A percentile compares a stretch with the other conserved stretches of the same genome.
These are phyloP conservation scores for Drosophila repletoides DNA, from an alignment of 1,140 invertebrate genomes.

Conservation along the genomic window DNA sequence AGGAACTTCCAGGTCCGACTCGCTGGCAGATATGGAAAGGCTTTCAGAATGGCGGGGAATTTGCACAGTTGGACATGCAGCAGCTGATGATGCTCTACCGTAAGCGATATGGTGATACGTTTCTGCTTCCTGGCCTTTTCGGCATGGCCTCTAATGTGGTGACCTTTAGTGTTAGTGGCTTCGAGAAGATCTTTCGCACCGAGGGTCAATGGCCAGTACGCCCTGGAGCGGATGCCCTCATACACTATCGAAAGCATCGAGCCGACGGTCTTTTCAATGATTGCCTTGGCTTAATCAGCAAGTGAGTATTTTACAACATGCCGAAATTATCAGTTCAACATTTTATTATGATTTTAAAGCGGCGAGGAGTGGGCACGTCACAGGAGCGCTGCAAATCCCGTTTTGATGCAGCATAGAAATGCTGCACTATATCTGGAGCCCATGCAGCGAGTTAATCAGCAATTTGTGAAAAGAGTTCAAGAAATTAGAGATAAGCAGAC, in stretches of 20 bases:
- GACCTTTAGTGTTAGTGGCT: slow-evolving; percentile 39
- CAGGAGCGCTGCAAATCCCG: slow-evolving; percentile 38
- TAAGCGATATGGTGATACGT: slow-evolving; percentile 45
- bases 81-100: slow-evolving; percentile 29
- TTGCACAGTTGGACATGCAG: slow-evolving; percentile 17
- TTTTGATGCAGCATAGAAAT: slow-evolving; percentile 56
- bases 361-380: slow-evolving; percentile 40
- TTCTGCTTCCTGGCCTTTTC: slow-evolving; percentile 48
- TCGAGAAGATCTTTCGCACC: slow-evolving; percentile 47
- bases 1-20: slow-evolving; percentile 50
- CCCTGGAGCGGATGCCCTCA: slow-evolving; percentile 38
- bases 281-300: slow-evolving; percentile 36
- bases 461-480: slow-evolving; percentile 87
- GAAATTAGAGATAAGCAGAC: slow-evolving; percentile 50
- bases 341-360: slow-evolving; percentile 6
- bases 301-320: slow-evolving; percentile 18
- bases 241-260: slow-evolving; percentile 43
- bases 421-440: slow-evolving; percentile 35
- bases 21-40: slow-evolving; percentile 51
- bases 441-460: slow-evolving; percentile 81
- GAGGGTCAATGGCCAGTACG: slow-evolving; percentile 62
- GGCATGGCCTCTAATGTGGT: slow-evolving; percentile 58
- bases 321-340: too few relatives aligned
- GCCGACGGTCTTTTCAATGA: slow-evolving; percentile 43
- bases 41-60: slow-evolving; percentile 56